Evolutionary conservation across 2,113 vertebrate genomes (phyloP).

Genomic region (Pterocles burchelli): DNA sequence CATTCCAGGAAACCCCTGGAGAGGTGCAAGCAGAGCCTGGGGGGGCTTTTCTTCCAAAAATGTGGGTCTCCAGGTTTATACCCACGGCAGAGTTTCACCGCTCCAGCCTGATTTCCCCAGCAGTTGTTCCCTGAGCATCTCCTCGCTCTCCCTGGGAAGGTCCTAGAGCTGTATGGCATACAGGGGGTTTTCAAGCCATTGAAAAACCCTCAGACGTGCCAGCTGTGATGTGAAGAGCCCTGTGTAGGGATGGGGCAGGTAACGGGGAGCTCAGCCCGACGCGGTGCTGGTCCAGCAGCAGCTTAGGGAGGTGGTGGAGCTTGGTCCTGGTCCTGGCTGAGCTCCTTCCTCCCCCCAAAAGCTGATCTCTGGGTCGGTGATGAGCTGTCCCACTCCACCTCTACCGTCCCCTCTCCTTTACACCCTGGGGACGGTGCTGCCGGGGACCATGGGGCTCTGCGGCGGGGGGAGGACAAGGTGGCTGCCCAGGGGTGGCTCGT

Average conservation of each 20-base stretch:
- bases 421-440: rapidly evolving
- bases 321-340: not conserved
- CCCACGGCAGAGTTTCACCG: rapidly evolving
- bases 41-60: not conserved
- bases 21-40: not conserved
- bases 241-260: not conserved
- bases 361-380: not conserved
- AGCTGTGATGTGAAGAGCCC: not conserved
- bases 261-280: rapidly evolving
- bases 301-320: not conserved
- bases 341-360: not conserved
- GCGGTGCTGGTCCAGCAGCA: not conserved
- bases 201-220: not conserved
- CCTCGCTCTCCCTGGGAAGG: not conserved
- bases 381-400: not conserved
- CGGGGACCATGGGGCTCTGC: not conserved
- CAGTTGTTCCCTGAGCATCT: not conserved
- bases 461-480: no score
- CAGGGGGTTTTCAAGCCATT: not conserved
- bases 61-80: rapidly evolving
- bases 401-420: not conserved
- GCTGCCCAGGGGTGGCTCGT: not conserved
- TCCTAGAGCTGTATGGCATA: no score
- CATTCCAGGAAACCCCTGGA: not conserved
- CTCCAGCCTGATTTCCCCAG: not conserved